Base-by-base conservation (phyloP, 2,888 invertebrate species). In the Diploptera punctata region DNA sequence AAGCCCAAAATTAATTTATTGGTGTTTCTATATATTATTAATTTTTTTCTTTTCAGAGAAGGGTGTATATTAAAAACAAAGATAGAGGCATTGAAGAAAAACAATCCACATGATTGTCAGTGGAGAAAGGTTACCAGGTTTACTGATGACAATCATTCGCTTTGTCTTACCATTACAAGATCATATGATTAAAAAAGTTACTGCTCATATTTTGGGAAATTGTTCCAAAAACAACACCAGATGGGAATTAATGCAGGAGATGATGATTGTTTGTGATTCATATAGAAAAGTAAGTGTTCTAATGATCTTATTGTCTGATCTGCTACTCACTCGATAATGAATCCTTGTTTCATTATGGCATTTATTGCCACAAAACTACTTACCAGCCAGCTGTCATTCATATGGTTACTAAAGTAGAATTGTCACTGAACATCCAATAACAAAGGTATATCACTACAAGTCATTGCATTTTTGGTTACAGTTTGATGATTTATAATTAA, bases 251-350 rank as follows among this genome's bases (percentile, higher is more conserved):
- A 83, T 96, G 78, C 96, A 96, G 78, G 99, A 99, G 85, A 99
- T 99, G 98, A 99, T 99, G 79, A 89, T 99, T 49, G 99, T 99
- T 10, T 99, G 99, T 84, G 99, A 99, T 85, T 99, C 99, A 0
- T 99, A 99, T 81, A 90, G 99, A 77, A 99, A 99, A 90, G 93
- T 93, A 79, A 43, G n/a, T n/a, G n/a, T n/a, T n/a, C n/a, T n/a
- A n/a, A n/a, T n/a, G n/a, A n/a, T n/a, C n/a, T n/a, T n/a, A n/a
- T n/a, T n/a, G n/a, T n/a, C n/a, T n/a, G n/a, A n/a, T n/a, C n/a
- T n/a, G n/a, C n/a, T n/a, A n/a, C n/a, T n/a, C n/a, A n/a, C n/a
- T n/a, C n/a, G n/a, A n/a, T n/a, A n/a, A n/a, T n/a, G n/a, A n/a
- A n/a, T n/a, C n/a, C n/a, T n/a, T n/a, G n/a, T n/a, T n/a, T n/a